Evolutionary conservation across 2,797 vertebrate genomes (phyloP).

Genomic region (Sibirionetta formosa): DNA sequence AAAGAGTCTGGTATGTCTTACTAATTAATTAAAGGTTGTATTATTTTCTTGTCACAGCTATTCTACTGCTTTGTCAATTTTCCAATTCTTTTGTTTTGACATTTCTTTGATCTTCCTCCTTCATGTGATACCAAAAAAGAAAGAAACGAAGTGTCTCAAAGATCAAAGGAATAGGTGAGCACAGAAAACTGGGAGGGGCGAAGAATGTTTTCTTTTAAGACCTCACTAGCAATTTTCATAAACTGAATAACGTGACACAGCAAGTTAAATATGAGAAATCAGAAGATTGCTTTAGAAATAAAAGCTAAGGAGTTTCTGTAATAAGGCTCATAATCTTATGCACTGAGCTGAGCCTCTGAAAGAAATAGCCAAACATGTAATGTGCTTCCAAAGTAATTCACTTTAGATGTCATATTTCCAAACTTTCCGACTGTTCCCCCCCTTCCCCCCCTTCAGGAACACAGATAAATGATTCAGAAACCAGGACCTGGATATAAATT

Average conservation of each 20-base stretch:
- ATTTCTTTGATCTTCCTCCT: background rate
- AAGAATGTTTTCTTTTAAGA: background rate
- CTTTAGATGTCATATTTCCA: background rate
- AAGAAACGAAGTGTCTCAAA: background rate
- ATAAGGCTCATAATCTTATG: background rate
- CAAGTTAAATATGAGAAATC: background rate
- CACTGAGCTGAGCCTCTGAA: background rate
- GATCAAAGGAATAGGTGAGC: background rate
- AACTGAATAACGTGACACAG: background rate
- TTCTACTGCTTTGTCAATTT: background rate
- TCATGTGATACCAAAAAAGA: background rate
- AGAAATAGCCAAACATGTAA: background rate
- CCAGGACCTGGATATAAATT: background rate
- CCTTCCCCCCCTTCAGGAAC: rapidly evolving
- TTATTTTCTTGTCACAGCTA: background rate
- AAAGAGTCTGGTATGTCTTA: background rate
- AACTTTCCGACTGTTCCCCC: background rate
- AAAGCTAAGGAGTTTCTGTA: background rate
- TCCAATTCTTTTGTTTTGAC: background rate
- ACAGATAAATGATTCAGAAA: background rate
- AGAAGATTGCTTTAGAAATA: background rate
- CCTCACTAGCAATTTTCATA: background rate
- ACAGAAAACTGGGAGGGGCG: background rate
- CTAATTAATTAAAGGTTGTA: background rate
- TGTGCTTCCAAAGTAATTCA: background rate